Conservation (phyloP, 2,888 invertebrate genomes). For the Lepas anatifera region DNA sequence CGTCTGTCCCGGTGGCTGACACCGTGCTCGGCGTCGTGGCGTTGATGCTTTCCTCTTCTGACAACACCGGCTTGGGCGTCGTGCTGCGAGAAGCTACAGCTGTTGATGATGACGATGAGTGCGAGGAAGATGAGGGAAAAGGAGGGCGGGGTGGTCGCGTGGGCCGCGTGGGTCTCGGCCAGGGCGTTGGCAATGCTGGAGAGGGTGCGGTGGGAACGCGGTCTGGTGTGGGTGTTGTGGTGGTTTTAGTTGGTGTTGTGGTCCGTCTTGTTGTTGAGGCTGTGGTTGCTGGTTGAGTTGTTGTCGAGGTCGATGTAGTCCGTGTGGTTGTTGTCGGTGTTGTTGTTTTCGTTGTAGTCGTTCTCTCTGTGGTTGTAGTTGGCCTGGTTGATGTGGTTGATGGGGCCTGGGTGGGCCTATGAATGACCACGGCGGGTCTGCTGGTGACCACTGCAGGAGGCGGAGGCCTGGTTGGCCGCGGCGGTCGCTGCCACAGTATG, state of each 20-base stretch:
- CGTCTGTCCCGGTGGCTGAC: too few relatives aligned
- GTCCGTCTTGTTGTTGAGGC: neutral
- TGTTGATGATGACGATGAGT: too few relatives aligned
- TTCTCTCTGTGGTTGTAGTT: neutral
- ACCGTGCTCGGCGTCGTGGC: too few relatives aligned
- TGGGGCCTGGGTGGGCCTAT: too few relatives aligned
- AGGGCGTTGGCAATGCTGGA: conserved; percentile 54
- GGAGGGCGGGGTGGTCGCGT: too few relatives aligned
- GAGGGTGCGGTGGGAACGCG: conserved; percentile 31
- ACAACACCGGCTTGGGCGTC: too few relatives aligned
- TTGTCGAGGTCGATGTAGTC: neutral
- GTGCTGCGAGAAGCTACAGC: too few relatives aligned
- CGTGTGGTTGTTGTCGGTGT: neutral
- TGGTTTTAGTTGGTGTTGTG: neutral
- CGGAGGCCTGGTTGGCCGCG: conserved; percentile 10
- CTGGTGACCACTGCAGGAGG: conserved; percentile 6
- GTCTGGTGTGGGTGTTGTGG: neutral
- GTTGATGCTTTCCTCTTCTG: too few relatives aligned
- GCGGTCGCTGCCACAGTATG: conserved; percentile 3
- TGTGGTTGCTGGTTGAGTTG: neutral
- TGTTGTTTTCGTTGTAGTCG: neutral
- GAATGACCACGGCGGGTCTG: neutral
- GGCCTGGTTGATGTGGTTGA: neutral
- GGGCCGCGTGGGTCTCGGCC: conserved; percentile 44
- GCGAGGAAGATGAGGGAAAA: too few relatives aligned